phyloP scores from a whole-genome alignment of 2,888 invertebrate genomes.

The Drosophila diplacantha region DNA sequence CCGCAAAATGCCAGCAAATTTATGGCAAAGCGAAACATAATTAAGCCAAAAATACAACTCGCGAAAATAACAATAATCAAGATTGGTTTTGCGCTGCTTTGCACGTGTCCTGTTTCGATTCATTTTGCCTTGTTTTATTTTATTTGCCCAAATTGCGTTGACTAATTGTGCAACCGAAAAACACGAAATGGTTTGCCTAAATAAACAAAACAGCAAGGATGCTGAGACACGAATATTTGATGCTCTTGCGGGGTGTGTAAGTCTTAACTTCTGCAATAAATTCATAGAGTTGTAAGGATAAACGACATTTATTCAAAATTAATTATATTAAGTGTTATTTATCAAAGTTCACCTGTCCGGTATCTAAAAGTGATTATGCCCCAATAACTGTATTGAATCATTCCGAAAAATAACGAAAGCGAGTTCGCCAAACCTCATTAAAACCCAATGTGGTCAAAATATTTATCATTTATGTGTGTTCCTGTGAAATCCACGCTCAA shows the following conservation, averaged over 20 bases:
- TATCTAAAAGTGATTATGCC: background rate
- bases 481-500: constrained; percentile 27
- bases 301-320: too few species aligned
- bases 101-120: constrained; percentile 28
- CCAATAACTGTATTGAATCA: constrained; percentile 24
- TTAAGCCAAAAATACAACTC: constrained; percentile 51
- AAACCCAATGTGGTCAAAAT: constrained; percentile 70
- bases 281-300: background rate
- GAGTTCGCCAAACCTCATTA: constrained; percentile 56
- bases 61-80: constrained; percentile 48
- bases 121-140: constrained; percentile 35
- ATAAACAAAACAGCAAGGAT: constrained; percentile 29
- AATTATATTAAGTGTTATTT: background rate
- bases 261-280: background rate
- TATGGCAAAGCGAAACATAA: constrained; percentile 58
- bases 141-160: constrained; percentile 52
- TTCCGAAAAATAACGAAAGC: constrained; percentile 15
- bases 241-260: constrained; percentile 3
- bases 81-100: constrained; percentile 42
- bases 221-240: constrained; percentile 23
- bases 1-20: constrained; percentile 52
- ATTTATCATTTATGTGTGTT: constrained; percentile 51
- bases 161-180: constrained; percentile 56
- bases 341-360: background rate
- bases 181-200: constrained; percentile 35